Percentiles rank a stretch among this genome's conserved stretches.
These are phyloP conservation scores for Diplodus sargus DNA, from an alignment of 2,797 vertebrate species.

Conservation along the genomic window DNA sequence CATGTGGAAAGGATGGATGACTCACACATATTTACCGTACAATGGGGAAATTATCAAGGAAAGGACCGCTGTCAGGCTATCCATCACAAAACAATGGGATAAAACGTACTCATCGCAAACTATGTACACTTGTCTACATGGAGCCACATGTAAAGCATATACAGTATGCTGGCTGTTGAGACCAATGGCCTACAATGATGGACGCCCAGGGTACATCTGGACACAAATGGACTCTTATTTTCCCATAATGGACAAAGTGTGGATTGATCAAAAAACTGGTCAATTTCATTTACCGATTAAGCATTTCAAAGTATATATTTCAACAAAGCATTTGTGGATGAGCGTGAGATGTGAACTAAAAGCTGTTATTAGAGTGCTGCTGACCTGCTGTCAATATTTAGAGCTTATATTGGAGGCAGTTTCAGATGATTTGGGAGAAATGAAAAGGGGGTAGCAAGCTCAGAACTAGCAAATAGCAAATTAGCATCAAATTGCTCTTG, in stretches of 20 bases:
- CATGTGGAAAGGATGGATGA: constrained; percentile 73
- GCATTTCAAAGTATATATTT: constrained; percentile 74
- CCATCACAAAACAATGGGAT: constrained; percentile 69
- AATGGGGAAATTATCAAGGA: constrained; percentile 58
- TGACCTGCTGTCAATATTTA: constrained; percentile 50
- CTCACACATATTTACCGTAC: constrained; percentile 67
- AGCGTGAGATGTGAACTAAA: constrained; percentile 31
- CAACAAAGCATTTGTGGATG: constrained; percentile 61
- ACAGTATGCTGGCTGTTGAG: constrained; percentile 47
- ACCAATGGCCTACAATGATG: constrained; percentile 62
- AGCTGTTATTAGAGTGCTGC: constrained; percentile 35
- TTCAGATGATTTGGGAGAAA: constrained; percentile 38
- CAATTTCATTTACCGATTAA: constrained; percentile 41
- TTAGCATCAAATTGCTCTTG: constrained; percentile 82
- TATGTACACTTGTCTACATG: constrained; percentile 38
- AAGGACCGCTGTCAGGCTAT: constrained; percentile 65
- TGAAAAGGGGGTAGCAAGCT: constrained; percentile 61
- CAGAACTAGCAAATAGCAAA: constrained; percentile 81
- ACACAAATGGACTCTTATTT: constrained; percentile 61
- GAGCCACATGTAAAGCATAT: constrained; percentile 50
- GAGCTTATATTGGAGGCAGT: constrained; percentile 47
- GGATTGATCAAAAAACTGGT: constrained; percentile 34
- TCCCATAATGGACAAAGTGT: constrained; percentile 43
- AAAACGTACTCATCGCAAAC: constrained; percentile 61
- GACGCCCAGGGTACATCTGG: constrained; percentile 63